phyloP scores from a whole-genome alignment of 2,888 invertebrate species.

The Maniola hyperantus region DNA sequence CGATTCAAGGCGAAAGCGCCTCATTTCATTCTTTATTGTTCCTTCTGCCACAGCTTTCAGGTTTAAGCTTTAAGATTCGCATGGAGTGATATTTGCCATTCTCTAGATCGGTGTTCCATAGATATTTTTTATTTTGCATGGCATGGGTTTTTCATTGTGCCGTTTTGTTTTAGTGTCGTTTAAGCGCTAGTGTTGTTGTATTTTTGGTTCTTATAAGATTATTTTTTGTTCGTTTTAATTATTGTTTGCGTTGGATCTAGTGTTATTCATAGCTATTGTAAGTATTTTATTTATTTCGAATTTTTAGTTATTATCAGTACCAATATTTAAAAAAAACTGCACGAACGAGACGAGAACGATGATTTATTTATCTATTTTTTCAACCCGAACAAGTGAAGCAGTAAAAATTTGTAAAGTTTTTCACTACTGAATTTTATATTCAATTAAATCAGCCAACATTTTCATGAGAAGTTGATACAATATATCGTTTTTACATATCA shows the following conservation, averaged over 20 bases:
- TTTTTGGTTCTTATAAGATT: conserved; percentile 41
- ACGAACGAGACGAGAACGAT: too few relatives aligned
- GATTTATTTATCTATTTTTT: background rate
- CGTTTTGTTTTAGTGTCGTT: conserved; percentile 59
- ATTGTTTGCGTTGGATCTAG: background rate
- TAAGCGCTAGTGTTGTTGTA: conserved; percentile 62
- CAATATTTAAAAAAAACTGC: background rate
- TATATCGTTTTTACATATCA: conserved; percentile 4
- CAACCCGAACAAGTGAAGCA: background rate
- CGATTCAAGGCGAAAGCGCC: conserved; percentile 76
- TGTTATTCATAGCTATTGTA: background rate
- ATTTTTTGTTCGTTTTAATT: conserved; percentile 17
- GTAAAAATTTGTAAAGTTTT: background rate
- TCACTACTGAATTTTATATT: conserved; percentile 7
- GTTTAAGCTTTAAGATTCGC: conserved; percentile 54
- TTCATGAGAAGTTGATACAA: conserved; percentile 44
- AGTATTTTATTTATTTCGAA: background rate
- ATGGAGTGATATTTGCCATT: conserved; percentile 48
- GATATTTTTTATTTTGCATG: conserved; percentile 63
- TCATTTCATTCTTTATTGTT: conserved; percentile 56
- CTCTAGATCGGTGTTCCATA: conserved; percentile 49
- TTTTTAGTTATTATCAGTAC: background rate
- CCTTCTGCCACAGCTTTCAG: conserved; percentile 43
- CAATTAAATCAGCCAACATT: background rate
- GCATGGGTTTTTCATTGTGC: conserved; percentile 70